Percentiles rank a stretch among this genome's conserved stretches.
These are phyloP conservation scores for Dicycla oo DNA, from an alignment of 2,888 invertebrate species.

Conservation along the genomic window DNA sequence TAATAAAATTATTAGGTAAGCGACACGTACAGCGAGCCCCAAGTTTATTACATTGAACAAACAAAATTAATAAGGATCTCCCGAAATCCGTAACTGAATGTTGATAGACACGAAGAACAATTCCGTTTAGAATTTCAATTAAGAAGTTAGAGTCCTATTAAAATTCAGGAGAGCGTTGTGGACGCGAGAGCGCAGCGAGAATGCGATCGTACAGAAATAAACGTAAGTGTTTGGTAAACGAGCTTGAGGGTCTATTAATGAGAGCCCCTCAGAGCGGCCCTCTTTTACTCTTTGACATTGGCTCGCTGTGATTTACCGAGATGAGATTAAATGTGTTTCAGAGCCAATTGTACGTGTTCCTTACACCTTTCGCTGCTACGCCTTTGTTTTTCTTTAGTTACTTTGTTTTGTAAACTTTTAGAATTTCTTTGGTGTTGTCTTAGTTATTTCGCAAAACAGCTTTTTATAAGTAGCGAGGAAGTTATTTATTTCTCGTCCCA, in stretches of 20 bases:
- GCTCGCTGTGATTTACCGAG: conserved; percentile 57
- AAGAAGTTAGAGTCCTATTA: conserved; percentile 80
- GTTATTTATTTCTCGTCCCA: conserved; percentile 48
- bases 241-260: conserved; percentile 69
- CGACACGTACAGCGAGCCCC: conserved; percentile 56
- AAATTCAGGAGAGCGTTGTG: conserved; percentile 77
- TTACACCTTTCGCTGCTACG: conserved; percentile 37
- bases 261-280: conserved; percentile 43
- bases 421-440: conserved; percentile 16
- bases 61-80: conserved; percentile 73
- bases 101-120: conserved; percentile 78
- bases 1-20: conserved; percentile 59
- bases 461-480: conserved; percentile 21
- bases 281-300: conserved; percentile 54
- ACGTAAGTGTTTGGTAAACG: conserved; percentile 69
- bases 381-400: conserved; percentile 16
- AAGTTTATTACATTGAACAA: conserved; percentile 66
- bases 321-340: conserved; percentile 53
- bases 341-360: conserved; percentile 52
- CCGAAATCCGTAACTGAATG: conserved; percentile 76
- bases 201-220: conserved; percentile 76
- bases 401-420: conserved; percentile 32
- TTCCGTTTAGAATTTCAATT: conserved; percentile 81
- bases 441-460: conserved; percentile 16
- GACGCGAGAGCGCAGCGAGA: conserved; percentile 72